These are phyloP conservation scores for Cantharis flavilabris DNA, from an alignment of 2,888 invertebrate species.

Conservation along the genomic window DNA sequence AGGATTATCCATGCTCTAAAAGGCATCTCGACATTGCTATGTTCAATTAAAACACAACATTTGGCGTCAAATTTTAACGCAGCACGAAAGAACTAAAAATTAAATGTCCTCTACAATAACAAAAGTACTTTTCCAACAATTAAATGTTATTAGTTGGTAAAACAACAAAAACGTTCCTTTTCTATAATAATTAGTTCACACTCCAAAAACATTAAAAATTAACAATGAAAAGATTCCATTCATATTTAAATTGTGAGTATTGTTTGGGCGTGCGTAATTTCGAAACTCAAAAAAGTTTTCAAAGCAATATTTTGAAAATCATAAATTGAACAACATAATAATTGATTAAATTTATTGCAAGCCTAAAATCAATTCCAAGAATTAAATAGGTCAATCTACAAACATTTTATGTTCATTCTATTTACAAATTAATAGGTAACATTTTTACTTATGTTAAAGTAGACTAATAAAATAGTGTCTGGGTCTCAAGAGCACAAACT, in stretches of 20 bases:
- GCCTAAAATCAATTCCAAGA: not conserved
- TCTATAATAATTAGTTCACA: not conserved
- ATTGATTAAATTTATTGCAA: not conserved
- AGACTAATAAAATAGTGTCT: not conserved
- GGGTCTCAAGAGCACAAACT: not conserved
- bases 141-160: not conserved
- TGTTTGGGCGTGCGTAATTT: not conserved
- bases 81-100: not conserved
- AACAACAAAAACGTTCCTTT: not conserved
- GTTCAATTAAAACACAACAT: not conserved
- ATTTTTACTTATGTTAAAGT: not conserved
- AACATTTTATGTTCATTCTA: not conserved
- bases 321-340: not conserved
- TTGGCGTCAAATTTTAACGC: not conserved
- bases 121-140: not conserved
- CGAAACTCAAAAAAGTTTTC: not conserved
- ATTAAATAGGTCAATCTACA: not conserved
- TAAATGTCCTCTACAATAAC: not conserved
- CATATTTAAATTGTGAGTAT: not conserved
- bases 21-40: not conserved
- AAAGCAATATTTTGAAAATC: not conserved
- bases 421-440: not conserved
- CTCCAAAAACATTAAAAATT: not conserved
- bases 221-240: not conserved
- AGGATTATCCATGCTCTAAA: not conserved